A percentile compares a stretch with the other conserved stretches of the same genome.
Conservation (phyloP, 2,797 vertebrate species). For the Myripristis murdjan region DNA sequence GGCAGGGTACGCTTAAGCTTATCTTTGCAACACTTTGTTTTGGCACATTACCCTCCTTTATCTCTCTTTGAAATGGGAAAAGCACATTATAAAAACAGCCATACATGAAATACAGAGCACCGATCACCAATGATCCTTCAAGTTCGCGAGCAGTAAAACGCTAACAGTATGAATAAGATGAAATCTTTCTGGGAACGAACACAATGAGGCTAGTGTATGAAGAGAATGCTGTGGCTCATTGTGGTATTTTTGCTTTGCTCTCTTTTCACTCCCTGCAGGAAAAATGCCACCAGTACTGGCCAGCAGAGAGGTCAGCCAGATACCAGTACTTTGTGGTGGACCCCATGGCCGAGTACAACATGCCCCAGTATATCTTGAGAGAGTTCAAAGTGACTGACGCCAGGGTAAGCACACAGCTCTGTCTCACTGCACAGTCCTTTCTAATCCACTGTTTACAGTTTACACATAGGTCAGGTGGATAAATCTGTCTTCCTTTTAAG, state of each 20-base stretch:
- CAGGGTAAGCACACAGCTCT: constrained; percentile 88
- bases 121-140: constrained; percentile 5
- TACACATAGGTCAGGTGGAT: constrained; percentile 4
- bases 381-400: constrained; percentile 99
- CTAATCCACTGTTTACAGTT: constrained; percentile 23
- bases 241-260: constrained; percentile 37
- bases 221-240: constrained; percentile 48
- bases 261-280: constrained; percentile 84
- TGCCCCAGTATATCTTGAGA: constrained; percentile 98
- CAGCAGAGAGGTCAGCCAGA: constrained; percentile 97
- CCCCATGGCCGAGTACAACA: constrained; percentile 99
- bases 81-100: constrained; percentile 2
- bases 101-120: constrained; percentile 10
- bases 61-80: constrained; percentile 1
- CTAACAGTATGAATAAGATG: constrained; percentile 13
- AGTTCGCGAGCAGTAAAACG: constrained; percentile 11
- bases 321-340: constrained; percentile 99
- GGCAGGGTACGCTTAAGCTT: constrained; percentile 88
- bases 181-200: constrained; percentile 44
- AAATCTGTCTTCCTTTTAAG: background rate
- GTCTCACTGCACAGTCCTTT: constrained; percentile 21
- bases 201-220: constrained; percentile 48
- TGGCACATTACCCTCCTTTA: constrained; percentile 3
- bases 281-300: constrained; percentile 99
- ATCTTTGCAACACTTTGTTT: background rate